Base-by-base conservation (phyloP, 53 echinoderm and acorn worm genomes). In the Henricia sp. region DNA sequence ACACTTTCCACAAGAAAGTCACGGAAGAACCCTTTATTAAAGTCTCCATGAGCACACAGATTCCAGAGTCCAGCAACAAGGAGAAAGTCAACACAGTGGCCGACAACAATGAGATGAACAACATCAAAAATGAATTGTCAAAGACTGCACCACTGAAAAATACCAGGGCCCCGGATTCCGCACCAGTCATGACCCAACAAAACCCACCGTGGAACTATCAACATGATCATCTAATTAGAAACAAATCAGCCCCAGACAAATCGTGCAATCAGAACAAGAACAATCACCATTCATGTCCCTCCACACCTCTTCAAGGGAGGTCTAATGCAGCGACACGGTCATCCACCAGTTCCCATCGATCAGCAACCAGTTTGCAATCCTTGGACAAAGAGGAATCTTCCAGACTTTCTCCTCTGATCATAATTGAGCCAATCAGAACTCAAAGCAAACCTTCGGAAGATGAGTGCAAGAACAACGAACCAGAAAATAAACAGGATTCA, bases 241-340 rank as follows among this genome's bases (percentile, higher is more conserved):
- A 29, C 3, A 23, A 60, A n/a, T n/a, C n/a, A n/a, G n/a, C n/a
- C n/a, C n/a, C n/a, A n/a, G n/a, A 10, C 48, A 50, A 72, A 37
- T 35, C 48, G 2, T 39, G 34, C 16, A 80, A 64, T 25, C 30
- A 62, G 34, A 80, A 80, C 80, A 80, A 80, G 29, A 80, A 80
- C 48, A 80, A 80, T n/a, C 80, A 63, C 37, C 80, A 80, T 21
- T 80, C 80, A 33, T 64, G 80, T 43, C 80, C 80, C 5, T 12
- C 63, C 24, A 80, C 80, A 10, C 62, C 80, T 6, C 17, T 80
- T 19, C 80, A 48, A 17, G 58, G 46, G 40, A 29, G 44, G 29
- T 38, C 25, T 58, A 24, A 12, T 29, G 16, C 17, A 24, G 29
- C 56, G 3, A 9, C 6, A 3, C 29, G 26, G 26, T 30, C 30